Evolutionary conservation across 2,888 invertebrate genomes (phyloP).

Genomic region (Watsonalla cultraria): DNA sequence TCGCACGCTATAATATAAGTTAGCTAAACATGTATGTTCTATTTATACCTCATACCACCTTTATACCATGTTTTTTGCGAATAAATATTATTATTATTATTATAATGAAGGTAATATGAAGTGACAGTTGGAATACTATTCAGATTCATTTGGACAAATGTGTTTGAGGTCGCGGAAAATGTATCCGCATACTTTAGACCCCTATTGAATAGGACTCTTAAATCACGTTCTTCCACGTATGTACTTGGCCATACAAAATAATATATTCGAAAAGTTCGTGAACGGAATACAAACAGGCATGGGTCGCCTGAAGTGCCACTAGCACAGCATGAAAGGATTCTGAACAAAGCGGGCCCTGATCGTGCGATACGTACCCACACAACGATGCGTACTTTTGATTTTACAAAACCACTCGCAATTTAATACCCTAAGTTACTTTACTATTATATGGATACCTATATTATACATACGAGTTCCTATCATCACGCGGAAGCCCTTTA

Average conservation of each 20-base stretch:
- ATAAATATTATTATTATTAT: too few species aligned
- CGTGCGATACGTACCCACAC: conserved; percentile 45
- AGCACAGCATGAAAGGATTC: conserved; percentile 53
- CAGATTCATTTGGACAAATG: conserved; percentile 24
- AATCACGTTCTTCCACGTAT: conserved; percentile 65
- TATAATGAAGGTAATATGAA: conserved; percentile 1
- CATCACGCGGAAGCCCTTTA: too few species aligned
- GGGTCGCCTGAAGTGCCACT: conserved; percentile 51
- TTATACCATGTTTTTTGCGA: too few species aligned
- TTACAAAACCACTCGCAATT: conserved; percentile 27
- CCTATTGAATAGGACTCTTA: conserved; percentile 61
- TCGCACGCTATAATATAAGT: too few species aligned
- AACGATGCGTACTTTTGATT: conserved; percentile 27
- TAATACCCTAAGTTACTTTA: neutral
- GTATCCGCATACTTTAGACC: conserved; percentile 47
- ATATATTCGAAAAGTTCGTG: conserved; percentile 72
- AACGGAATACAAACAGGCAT: conserved; percentile 68
- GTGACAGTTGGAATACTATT: conserved; percentile 27
- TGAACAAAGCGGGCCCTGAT: conserved; percentile 52
- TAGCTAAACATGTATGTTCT: too few species aligned
- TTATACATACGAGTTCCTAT: neutral
- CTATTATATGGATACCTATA: neutral
- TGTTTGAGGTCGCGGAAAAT: conserved; percentile 33
- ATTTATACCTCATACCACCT: too few species aligned
- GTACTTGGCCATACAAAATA: conserved; percentile 60